Evolutionary conservation across 2,797 vertebrate genomes (phyloP).

Genomic region (Carcharodon carcharias): DNA sequence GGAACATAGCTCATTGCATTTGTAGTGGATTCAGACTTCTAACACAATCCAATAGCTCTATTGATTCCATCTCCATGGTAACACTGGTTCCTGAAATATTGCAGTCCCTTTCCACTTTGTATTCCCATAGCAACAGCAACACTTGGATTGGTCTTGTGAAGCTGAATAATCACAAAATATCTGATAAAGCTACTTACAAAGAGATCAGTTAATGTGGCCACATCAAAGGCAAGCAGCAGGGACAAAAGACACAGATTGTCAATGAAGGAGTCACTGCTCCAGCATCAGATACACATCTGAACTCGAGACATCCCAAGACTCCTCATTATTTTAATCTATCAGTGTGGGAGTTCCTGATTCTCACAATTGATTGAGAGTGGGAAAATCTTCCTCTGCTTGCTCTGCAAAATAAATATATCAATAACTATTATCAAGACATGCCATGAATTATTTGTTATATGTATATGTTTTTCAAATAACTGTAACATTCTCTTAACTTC

Average conservation of each 20-base stretch:
- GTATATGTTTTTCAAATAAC: neutral
- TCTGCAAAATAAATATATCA: neutral
- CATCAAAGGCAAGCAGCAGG: neutral
- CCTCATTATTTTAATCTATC: neutral
- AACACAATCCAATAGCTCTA: slow-evolving; percentile 23
- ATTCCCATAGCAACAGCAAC: slow-evolving; percentile 33
- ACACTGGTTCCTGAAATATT: slow-evolving; percentile 24
- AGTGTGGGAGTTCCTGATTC: neutral
- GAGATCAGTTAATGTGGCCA: neutral
- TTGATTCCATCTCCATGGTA: slow-evolving; percentile 31
- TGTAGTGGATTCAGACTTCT: slow-evolving; percentile 22
- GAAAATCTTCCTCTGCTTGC: neutral
- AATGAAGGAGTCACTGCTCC: neutral
- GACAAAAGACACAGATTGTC: slow-evolving; percentile 7
- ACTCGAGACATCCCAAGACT: neutral
- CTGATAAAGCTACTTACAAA: slow-evolving; percentile 11
- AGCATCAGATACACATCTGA: neutral
- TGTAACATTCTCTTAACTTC: neutral
- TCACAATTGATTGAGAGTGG: neutral
- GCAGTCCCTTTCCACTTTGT: slow-evolving; percentile 11
- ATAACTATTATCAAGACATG: neutral
- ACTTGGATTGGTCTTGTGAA: slow-evolving; percentile 23
- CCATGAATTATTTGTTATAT: neutral
- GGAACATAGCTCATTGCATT: neutral
- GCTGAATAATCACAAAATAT: slow-evolving; percentile 15